A percentile compares a stretch with the other conserved stretches of the same genome.
These are phyloP conservation scores for Podilymbus podiceps DNA, from an alignment of 2,113 vertebrate species.

Conservation along the genomic window DNA sequence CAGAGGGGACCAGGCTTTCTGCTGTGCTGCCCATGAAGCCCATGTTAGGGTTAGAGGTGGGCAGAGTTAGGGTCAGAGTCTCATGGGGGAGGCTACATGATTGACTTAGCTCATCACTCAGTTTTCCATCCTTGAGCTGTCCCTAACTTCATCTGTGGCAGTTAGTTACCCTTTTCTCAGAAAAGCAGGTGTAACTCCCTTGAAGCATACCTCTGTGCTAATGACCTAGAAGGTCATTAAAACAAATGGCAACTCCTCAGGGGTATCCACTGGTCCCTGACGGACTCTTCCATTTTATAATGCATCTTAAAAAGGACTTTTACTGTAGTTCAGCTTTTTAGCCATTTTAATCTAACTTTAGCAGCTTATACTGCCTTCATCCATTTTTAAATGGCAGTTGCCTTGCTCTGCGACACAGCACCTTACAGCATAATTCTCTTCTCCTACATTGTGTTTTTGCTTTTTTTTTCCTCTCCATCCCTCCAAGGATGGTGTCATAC, in stretches of 20 bases:
- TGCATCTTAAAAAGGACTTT: not conserved
- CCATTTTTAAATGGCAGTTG: not conserved
- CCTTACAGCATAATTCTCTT: not conserved
- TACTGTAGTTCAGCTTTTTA: not conserved
- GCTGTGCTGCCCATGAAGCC: not conserved
- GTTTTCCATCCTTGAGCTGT: not conserved
- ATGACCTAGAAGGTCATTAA: not conserved
- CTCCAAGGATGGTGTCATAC: not conserved
- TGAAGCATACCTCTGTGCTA: not conserved
- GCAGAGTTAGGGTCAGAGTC: not conserved
- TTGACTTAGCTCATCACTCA: not conserved
- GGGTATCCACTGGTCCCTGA: not conserved
- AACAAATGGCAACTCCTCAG: not conserved
- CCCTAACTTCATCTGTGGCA: rapidly evolving
- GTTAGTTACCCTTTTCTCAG: not conserved
- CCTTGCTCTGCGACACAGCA: not conserved
- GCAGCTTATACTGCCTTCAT: not conserved
- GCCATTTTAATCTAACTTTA: not conserved
- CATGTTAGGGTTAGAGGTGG: not conserved
- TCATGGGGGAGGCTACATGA: not conserved
- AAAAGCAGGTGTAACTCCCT: not conserved
- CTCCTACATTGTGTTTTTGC: not conserved
- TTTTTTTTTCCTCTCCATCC: not conserved
- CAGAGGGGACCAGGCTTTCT: not conserved
- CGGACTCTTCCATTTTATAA: not conserved